phyloP scores from a whole-genome alignment of 1,140 invertebrate genomes.

The Forficula auricularia region DNA sequence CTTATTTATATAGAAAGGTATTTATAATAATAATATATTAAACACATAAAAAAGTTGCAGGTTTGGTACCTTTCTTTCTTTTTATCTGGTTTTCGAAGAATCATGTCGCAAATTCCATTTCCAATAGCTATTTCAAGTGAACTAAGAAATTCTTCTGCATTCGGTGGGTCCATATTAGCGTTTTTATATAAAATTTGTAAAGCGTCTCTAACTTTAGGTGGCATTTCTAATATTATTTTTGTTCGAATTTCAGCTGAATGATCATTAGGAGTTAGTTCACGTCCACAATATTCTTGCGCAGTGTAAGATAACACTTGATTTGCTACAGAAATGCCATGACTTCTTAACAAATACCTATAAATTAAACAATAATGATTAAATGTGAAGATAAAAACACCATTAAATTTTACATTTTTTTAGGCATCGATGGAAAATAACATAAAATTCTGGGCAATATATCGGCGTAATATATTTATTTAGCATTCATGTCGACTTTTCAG shows the following conservation, averaged over 20 bases:
- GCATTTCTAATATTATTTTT: slow-evolving; percentile 13
- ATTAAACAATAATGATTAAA: no score
- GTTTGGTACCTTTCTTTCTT: slow-evolving; percentile 55
- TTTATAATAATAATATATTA: no score
- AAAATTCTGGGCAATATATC: no score
- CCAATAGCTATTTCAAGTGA: slow-evolving; percentile 50
- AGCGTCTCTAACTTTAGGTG: slow-evolving; percentile 19
- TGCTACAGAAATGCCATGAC: slow-evolving; percentile 63
- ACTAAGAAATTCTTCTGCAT: slow-evolving; percentile 54
- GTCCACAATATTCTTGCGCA: slow-evolving; percentile 1
- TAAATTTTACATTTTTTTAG: no score
- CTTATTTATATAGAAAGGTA: no score
- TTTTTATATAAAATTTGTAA: neutral
- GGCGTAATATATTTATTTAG: no score
- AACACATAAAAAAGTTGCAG: no score
- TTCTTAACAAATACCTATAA: slow-evolving; percentile 65
- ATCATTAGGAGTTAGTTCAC: no score
- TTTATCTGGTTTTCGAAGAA: slow-evolving; percentile 73
- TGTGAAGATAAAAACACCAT: no score
- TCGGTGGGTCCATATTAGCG: slow-evolving; percentile 15
- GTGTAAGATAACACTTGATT: slow-evolving; percentile 41
- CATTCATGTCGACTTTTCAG: no score
- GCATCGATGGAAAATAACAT: no score
- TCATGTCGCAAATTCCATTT: slow-evolving; percentile 49
- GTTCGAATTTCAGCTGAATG: no score